Conservation (phyloP, 2,113 vertebrate genomes). For the Muntiacus reevesi region DNA sequence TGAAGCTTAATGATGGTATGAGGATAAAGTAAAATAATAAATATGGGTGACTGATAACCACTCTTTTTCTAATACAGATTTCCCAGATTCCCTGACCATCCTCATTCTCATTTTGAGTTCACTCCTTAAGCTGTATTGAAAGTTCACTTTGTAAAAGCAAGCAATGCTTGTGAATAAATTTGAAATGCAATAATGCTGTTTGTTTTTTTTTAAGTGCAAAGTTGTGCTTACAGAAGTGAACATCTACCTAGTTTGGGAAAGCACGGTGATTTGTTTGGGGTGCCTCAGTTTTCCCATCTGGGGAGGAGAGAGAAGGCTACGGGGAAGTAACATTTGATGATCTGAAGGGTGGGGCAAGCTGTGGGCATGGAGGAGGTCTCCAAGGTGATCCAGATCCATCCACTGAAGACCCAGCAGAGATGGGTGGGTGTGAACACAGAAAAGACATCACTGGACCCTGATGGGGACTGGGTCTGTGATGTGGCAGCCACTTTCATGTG, state of each 20-base stretch:
- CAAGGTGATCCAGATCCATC: not conserved
- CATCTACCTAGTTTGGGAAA: not conserved
- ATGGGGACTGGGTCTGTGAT: not conserved
- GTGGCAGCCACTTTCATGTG: not conserved
- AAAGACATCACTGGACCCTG: not conserved
- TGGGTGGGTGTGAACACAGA: not conserved
- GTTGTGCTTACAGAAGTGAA: not conserved
- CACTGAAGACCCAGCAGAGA: not conserved
- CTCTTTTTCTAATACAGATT: not conserved
- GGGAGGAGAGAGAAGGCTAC: not conserved
- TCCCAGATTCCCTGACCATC: not conserved
- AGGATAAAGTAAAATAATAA: not conserved
- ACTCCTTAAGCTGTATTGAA: not conserved
- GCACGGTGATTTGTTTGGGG: not conserved
- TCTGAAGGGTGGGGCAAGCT: not conserved
- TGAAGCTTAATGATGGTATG: not conserved
- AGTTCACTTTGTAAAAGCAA: constrained; percentile 20
- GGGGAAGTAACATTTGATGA: not conserved
- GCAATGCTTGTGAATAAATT: not conserved
- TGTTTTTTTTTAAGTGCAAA: not conserved
- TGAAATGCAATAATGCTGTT: not conserved
- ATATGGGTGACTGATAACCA: not conserved
- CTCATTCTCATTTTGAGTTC: not conserved
- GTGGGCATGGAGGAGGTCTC: not conserved
- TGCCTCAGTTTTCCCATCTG: constrained; percentile 1